Percentiles rank a stretch among this genome's conserved stretches.
Evolutionary conservation across 2,797 vertebrate genomes (phyloP).

Genomic region (Eleutherodactylus coqui): DNA sequence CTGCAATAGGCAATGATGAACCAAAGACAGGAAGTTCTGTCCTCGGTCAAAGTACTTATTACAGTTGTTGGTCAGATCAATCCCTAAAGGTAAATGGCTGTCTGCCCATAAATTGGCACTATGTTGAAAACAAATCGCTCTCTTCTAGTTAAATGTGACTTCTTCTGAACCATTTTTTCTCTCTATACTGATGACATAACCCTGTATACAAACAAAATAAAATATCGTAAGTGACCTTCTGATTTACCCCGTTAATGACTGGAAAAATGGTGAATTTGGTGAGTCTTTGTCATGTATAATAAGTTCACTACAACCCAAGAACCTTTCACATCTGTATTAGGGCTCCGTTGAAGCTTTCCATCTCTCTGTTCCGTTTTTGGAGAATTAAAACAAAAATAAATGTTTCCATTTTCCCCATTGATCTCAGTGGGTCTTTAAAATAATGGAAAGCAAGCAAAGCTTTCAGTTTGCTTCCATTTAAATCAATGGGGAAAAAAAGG

Average conservation of each 20-base stretch:
- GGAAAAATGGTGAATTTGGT: not conserved
- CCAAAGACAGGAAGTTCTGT: not conserved
- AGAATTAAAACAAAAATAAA: too few species aligned
- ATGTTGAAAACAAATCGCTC: not conserved
- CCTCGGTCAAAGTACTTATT: not conserved
- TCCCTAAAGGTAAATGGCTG: not conserved
- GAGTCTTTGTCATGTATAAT: not conserved
- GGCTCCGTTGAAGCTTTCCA: too few species aligned
- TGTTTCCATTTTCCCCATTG: too few species aligned
- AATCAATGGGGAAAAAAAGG: too few species aligned
- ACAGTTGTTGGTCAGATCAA: not conserved
- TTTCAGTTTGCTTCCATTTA: too few species aligned
- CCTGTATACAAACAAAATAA: not conserved
- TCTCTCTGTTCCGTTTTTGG: too few species aligned
- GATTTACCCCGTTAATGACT: not conserved
- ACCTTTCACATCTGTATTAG: too few species aligned
- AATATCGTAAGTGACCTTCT: not conserved
- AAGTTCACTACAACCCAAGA: too few species aligned
- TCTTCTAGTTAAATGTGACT: not conserved
- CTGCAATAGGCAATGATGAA: not conserved
- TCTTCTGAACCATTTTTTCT: not conserved
- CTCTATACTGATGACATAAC: not conserved
- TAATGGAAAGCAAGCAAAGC: too few species aligned
- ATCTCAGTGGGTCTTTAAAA: too few species aligned
- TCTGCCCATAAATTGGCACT: not conserved